Base-by-base conservation (phyloP, 2,888 invertebrate genomes). In the Nemoura dubitans region DNA sequence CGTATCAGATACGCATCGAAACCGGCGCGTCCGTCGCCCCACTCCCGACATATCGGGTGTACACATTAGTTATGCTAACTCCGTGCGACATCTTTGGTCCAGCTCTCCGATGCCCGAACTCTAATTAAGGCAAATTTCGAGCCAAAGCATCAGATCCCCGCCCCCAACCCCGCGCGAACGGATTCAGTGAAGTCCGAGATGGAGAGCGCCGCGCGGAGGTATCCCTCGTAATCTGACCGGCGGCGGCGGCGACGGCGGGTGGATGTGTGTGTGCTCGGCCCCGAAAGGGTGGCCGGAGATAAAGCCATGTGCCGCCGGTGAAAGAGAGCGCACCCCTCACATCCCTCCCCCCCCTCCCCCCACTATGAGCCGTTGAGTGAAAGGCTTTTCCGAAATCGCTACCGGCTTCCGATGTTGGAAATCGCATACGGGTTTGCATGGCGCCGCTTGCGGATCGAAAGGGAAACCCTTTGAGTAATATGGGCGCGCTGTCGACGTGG, bases 381-480 rank as follows among this genome's bases (percentile, higher is more conserved):
- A 81, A 81, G 81, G 81, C 81, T 29, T 81, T 59, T 59, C 59
- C 59, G 25, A 81, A 30, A 29, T 81, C 28, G 81, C 81, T 81
- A 81, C 29, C 29, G 81, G 81, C 29, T 81, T 21, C 59, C 59
- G 59, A 59, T 59, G 59, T 3, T 59, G 59, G 14, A 59, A 30
- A 81, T 81, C 28, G n/a, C 81, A 81, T 81, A 81, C 81, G 81
- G 81, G 81, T 29, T 81, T 81, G 81, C 30, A 81, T n/a, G n/a
- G n/a, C n/a, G n/a, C n/a, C n/a, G n/a, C n/a, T n/a, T n/a, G n/a
- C n/a, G n/a, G 81, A 59, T 81, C 81, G 81, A 16, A 81, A 59
- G 59, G 10, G 28, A 81, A 81, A 81, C 30, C 81, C 81, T 81
- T 81, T 81, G 81, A 81, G 59, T 59, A 59, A 36, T 36, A 36